Conservation (phyloP, 2,888 invertebrate genomes). For the Acronicta alni region DNA sequence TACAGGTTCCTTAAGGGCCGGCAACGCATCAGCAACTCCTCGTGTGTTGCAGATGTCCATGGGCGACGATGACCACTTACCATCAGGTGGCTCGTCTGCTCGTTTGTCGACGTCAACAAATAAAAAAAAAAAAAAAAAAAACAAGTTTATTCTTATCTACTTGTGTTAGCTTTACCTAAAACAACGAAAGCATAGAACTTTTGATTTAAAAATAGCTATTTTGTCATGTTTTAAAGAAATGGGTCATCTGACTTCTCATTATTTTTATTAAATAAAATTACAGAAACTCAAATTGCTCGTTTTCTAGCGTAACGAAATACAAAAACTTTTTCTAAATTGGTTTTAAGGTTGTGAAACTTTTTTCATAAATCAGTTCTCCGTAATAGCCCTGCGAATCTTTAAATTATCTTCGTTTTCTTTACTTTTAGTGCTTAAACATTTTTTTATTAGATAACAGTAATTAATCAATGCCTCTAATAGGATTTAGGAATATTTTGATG, state of each 20-base stretch:
- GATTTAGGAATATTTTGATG: not conserved
- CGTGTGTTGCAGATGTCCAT: too few species aligned
- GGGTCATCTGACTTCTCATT: slow-evolving; percentile 38
- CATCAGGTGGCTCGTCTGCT: too few species aligned
- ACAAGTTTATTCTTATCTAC: slow-evolving; percentile 42
- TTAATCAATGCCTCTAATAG: slow-evolving; percentile 35
- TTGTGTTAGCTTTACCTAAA: slow-evolving; percentile 21
- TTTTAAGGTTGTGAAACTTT: slow-evolving; percentile 77
- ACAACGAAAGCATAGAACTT: slow-evolving; percentile 35
- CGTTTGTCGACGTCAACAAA: too few species aligned
- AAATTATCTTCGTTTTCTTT: slow-evolving; percentile 68
- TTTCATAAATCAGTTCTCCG: slow-evolving; percentile 76
- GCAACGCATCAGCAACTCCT: too few species aligned
- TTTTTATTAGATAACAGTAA: slow-evolving; percentile 23
- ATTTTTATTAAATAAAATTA: slow-evolving; percentile 58
- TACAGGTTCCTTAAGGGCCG: too few species aligned
- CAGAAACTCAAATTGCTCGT: slow-evolving; percentile 66
- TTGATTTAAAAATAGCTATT: slow-evolving; percentile 36
- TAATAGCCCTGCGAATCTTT: slow-evolving; percentile 70
- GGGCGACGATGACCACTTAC: too few species aligned
- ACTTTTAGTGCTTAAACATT: slow-evolving; percentile 44
- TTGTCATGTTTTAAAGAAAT: slow-evolving; percentile 21
- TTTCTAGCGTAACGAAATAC: slow-evolving; percentile 68
- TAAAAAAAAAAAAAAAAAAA: too few species aligned
- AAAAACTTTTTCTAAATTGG: slow-evolving; percentile 76